Conservation (phyloP, 2,797 vertebrate genomes). For the Tadarida brasiliensis region DNA sequence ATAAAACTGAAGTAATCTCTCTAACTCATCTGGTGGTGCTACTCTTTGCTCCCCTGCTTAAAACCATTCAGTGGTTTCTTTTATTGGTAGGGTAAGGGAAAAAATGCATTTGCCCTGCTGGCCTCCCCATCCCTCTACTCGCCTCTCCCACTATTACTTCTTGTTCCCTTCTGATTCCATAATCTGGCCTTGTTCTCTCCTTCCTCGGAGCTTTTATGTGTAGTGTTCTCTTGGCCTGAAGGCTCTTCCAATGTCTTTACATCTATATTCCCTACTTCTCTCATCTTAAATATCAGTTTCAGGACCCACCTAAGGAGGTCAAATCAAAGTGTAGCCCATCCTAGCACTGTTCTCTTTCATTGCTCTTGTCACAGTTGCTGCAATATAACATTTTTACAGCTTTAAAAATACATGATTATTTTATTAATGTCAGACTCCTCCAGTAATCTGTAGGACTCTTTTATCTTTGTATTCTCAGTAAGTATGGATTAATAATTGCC, state of each 20-base stretch:
- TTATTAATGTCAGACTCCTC: not conserved
- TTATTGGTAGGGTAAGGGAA: not conserved
- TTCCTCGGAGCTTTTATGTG: not conserved
- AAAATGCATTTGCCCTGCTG: not conserved
- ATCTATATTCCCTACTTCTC: not conserved
- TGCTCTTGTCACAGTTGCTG: not conserved
- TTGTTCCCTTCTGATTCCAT: not conserved
- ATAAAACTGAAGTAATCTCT: not conserved
- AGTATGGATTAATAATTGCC: not conserved
- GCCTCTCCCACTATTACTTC: not conserved
- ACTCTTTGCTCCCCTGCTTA: not conserved
- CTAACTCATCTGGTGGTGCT: not conserved
- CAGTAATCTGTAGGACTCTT: not conserved
- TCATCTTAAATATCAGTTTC: not conserved
- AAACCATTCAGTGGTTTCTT: not conserved
- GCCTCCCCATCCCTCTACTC: not conserved
- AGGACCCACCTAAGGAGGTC: not conserved
- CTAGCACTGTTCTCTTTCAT: not conserved
- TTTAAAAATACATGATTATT: not conserved
- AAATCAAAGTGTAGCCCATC: not conserved
- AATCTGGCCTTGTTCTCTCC: not conserved
- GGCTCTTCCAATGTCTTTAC: not conserved
- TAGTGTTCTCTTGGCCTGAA: not conserved
- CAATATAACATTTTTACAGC: not conserved
- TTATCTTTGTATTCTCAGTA: slow-evolving; percentile 46